Evolutionary conservation across 64 coral and sea anemone species (phyloP).

Genomic region (Montipora capricornis): DNA sequence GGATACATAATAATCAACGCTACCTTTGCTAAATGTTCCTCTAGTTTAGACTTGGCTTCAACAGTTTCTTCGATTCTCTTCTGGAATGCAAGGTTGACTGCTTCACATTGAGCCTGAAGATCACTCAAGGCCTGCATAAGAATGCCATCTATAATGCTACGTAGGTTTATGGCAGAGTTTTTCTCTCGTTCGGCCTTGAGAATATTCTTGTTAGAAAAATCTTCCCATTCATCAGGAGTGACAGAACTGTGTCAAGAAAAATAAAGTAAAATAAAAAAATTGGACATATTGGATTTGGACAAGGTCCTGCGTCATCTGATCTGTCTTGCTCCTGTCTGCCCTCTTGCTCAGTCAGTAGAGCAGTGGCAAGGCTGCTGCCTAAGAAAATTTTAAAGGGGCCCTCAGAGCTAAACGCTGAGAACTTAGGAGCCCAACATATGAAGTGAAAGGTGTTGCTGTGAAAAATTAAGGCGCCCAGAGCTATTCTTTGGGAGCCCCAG

Average conservation of each 20-base stretch:
- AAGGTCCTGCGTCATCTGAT: no score
- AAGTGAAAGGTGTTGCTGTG: no score
- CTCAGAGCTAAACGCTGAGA: no score
- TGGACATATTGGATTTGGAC: no score
- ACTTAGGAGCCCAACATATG: no score
- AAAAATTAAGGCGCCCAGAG: no score
- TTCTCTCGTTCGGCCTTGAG: constrained; percentile 96
- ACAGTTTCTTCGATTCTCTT: constrained; percentile 96
- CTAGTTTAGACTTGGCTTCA: constrained; percentile 96
- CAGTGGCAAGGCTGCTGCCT: no score
- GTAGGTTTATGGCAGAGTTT: constrained; percentile 85
- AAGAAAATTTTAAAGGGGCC: no score
- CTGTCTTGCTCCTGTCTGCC: no score
- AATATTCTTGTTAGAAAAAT: constrained; percentile 98
- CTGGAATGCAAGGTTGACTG: constrained; percentile 97
- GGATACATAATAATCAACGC: background rate
- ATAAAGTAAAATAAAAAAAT: no score
- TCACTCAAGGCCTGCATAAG: constrained; percentile 95
- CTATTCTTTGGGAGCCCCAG: no score
- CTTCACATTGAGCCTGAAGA: constrained; percentile 85
- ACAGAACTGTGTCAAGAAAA: constrained; percentile 77
- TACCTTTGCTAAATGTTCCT: constrained; percentile 91
- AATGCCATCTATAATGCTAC: constrained; percentile 96
- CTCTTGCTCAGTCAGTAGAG: no score
- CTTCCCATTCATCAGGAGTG: constrained; percentile 94